A percentile compares a stretch with the other conserved stretches of the same genome.
Conservation (phyloP, 2,888 invertebrate species). For the Falcaria lacertinaria region DNA sequence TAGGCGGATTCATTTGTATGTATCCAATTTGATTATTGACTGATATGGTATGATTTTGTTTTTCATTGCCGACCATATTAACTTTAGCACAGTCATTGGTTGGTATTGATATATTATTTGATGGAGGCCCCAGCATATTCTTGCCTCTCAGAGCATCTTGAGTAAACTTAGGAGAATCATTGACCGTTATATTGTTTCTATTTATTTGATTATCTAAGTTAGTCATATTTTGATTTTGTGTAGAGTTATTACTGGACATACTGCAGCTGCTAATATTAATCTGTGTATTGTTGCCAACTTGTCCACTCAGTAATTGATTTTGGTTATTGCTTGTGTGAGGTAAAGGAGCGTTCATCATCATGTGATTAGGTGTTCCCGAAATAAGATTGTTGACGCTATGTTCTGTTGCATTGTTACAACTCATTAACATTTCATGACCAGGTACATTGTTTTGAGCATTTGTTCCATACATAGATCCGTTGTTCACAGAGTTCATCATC, state of each 20-base stretch:
- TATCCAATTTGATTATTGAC: constrained; percentile 70
- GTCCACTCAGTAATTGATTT: constrained; percentile 54
- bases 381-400: constrained; percentile 60
- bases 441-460: constrained; percentile 51
- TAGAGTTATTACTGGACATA: constrained; percentile 49
- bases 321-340: constrained; percentile 50
- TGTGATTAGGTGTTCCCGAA: constrained; percentile 54
- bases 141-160: constrained; percentile 66
- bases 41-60: constrained; percentile 63
- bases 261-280: constrained; percentile 69
- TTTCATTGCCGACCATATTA: constrained; percentile 58
- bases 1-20: constrained; percentile 65
- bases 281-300: constrained; percentile 53
- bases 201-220: constrained; percentile 60
- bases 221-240: constrained; percentile 49
- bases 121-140: constrained; percentile 60
- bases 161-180: constrained; percentile 58
- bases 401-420: constrained; percentile 60
- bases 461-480: constrained; percentile 51
- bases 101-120: constrained; percentile 50
- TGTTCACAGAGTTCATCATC: constrained; percentile 63
- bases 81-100: constrained; percentile 66
- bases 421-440: constrained; percentile 67
- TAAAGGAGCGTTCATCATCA: constrained; percentile 66
- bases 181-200: constrained; percentile 50